Conservation (phyloP, 2,888 invertebrate genomes). For the Lasioglossum oenotherae region DNA sequence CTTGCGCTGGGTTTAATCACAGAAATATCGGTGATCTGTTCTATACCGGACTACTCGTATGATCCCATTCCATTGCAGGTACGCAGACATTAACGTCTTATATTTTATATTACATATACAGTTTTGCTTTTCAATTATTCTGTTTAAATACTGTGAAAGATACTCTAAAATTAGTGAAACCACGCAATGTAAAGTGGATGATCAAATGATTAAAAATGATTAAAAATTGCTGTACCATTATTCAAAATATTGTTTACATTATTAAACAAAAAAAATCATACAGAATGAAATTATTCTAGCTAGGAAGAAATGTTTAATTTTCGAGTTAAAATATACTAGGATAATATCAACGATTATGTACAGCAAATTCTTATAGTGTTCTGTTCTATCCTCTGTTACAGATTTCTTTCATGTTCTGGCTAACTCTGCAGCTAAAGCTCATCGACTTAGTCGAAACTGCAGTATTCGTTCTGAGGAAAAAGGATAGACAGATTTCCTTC, state of each 20-base stretch:
- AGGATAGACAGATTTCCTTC: constrained; percentile 86
- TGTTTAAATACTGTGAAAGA: too few species aligned
- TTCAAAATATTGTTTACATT: too few species aligned
- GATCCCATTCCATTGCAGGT: background rate
- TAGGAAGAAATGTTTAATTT: too few species aligned
- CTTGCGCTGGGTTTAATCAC: constrained; percentile 62
- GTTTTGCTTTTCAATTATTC: background rate
- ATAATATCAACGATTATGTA: background rate
- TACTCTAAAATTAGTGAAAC: too few species aligned
- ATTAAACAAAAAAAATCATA: too few species aligned
- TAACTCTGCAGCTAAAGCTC: constrained; percentile 85
- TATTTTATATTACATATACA: background rate
- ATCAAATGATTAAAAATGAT: too few species aligned
- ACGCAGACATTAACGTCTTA: background rate
- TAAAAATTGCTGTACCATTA: too few species aligned
- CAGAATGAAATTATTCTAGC: too few species aligned
- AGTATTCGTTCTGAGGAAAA: constrained; percentile 90
- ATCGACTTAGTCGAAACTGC: constrained; percentile 89
- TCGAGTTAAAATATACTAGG: too few species aligned
- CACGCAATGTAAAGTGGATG: too few species aligned
- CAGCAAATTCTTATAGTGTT: background rate
- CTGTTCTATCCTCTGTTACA: background rate
- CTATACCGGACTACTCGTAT: constrained; percentile 75
- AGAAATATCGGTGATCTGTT: constrained; percentile 86
- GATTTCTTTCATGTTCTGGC: constrained; percentile 27